These are phyloP conservation scores for Egretta garzetta DNA, from an alignment of 2,113 vertebrate genomes.

Conservation along the genomic window DNA sequence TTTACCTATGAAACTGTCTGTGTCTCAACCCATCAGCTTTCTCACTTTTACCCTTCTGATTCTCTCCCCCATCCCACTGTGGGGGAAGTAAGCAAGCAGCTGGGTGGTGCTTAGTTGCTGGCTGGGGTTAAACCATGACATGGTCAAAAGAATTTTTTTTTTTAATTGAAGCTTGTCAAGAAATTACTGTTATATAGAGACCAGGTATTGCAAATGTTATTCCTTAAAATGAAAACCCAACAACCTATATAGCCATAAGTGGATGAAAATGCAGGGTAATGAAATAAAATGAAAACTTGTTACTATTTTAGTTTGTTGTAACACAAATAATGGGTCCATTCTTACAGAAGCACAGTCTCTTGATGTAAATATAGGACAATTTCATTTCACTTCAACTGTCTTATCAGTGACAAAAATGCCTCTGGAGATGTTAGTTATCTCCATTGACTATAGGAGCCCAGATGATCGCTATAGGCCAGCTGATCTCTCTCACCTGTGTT, in stretches of 20 bases:
- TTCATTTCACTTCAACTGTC: background rate
- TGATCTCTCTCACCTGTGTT: background rate
- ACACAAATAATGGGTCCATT: background rate
- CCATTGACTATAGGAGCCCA: background rate
- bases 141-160: background rate
- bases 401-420: background rate
- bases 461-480: background rate
- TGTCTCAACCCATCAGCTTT: too few species aligned
- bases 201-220: background rate
- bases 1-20: too few species aligned
- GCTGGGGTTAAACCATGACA: too few species aligned
- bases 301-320: background rate
- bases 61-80: too few species aligned
- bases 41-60: too few species aligned
- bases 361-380: background rate
- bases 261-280: background rate
- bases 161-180: background rate
- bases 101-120: too few species aligned
- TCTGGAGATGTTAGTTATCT: background rate
- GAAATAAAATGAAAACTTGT: background rate
- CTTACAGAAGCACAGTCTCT: background rate
- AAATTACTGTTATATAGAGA: background rate
- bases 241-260: background rate
- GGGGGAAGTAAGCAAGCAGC: too few species aligned
- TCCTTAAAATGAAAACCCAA: background rate